Percentiles rank a stretch among this genome's conserved stretches.
phyloP scores from a whole-genome alignment of 2,888 invertebrate species.

The Pheosia tremula region DNA sequence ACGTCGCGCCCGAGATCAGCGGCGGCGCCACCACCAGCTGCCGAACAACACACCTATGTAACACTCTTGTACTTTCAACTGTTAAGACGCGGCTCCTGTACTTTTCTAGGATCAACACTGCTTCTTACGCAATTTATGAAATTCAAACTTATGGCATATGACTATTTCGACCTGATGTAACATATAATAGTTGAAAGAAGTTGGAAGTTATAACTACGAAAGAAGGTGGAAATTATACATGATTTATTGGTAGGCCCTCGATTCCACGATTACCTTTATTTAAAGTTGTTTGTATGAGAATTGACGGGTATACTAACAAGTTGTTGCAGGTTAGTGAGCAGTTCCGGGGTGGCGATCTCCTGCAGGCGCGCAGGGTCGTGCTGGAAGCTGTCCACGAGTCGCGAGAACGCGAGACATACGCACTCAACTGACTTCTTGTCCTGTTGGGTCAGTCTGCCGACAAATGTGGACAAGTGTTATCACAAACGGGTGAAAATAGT shows the following conservation, averaged over 20 bases:
- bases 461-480: slow-evolving; percentile 6
- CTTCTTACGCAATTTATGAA: too few relatives aligned
- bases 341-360: slow-evolving; percentile 96
- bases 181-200: too few relatives aligned
- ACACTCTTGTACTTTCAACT: too few relatives aligned
- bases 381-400: slow-evolving; percentile 98
- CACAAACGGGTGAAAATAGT: neutral
- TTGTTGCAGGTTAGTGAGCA: slow-evolving; percentile 97
- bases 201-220: too few relatives aligned
- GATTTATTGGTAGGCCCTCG: too few relatives aligned
- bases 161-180: too few relatives aligned
- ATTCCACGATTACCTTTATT: neutral
- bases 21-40: slow-evolving; percentile 97
- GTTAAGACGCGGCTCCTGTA: too few relatives aligned
- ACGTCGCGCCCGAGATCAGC: slow-evolving; percentile 97
- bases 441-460: slow-evolving; percentile 89
- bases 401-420: slow-evolving; percentile 97
- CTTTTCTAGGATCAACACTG: too few relatives aligned
- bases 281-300: neutral
- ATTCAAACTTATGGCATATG: too few relatives aligned
- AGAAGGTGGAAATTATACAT: too few relatives aligned
- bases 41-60: slow-evolving; percentile 22
- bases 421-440: slow-evolving; percentile 99
- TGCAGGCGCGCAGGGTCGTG: slow-evolving; percentile 94
- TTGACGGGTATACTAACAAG: slow-evolving; percentile 81